Base-by-base conservation (phyloP, 2,113 vertebrate genomes). In the Daboia siamensis region DNA sequence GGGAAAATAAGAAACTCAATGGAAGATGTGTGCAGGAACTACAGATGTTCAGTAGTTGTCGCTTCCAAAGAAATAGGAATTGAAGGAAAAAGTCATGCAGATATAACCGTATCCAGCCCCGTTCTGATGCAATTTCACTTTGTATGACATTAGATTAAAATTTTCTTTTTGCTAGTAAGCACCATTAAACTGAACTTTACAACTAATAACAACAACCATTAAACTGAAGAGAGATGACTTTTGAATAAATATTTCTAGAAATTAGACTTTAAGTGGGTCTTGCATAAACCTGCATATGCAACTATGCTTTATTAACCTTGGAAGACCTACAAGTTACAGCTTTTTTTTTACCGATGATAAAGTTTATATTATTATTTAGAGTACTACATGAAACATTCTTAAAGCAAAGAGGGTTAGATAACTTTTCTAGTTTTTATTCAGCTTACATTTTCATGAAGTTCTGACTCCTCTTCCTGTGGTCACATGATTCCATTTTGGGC, bases 1-100 rank as follows among this genome's bases (percentile, higher is more conserved):
- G 80, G 46, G 92, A 90, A 93, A 93, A 93, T 90, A 86, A 90
- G 56, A 90, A 90, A 56, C 59, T 92, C 89, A 92, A 90, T 86
- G 64, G 55, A 24, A 86, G 44, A 26, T 52, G n/a, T 93, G 88
- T 90, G 92, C 59, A n/a, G n/a, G 56, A 86, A 93, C 74, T 93
- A 13, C 88, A 90, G 88, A 90, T 93, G 88, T 90, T 90, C 80
- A 64, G 56, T 44, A 33, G 48, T 86, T 90, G 46, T 29, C 61
- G 46, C 51, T 86, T 54, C 88, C 80, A 61, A 61, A 39, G n/a
- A 33, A 90, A 90, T 24, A 44, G n/a, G 23, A 61, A 7, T 15
- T 46, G 48, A 48, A 90, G 29, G 85, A 52, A 90, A 51, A 86
- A 86, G 23, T 12, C 12, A 86, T 59, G 44, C 51, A 64, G 57